phyloP scores from a whole-genome alignment of 2,113 vertebrate genomes.

The Tachycineta bicolor region DNA sequence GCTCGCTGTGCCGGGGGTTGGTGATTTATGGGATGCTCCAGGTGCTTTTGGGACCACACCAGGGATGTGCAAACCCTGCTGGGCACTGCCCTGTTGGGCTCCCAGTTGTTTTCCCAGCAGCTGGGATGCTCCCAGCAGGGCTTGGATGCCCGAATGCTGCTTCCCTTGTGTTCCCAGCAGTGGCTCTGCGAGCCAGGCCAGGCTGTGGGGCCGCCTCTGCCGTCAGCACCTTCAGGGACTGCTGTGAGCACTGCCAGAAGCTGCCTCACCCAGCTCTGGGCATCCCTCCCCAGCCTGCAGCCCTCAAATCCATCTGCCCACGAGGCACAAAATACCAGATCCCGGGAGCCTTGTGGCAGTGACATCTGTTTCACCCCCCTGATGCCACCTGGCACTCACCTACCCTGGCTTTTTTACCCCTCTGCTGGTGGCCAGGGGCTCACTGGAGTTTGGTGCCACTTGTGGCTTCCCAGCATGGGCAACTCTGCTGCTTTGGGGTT shows the following conservation, averaged over 20 bases:
- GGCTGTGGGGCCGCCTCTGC: neutral
- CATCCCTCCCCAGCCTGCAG: neutral
- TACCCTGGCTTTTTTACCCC: neutral
- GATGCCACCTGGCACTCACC: neutral
- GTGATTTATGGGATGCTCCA: neutral
- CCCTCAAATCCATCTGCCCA: neutral
- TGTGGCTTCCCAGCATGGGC: neutral
- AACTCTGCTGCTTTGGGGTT: neutral
- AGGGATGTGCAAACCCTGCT: neutral
- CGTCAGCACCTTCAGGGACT: rapidly evolving
- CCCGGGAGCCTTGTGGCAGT: neutral
- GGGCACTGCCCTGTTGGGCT: neutral
- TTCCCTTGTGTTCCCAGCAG: neutral
- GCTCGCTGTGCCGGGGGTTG: neutral
- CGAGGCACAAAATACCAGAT: neutral
- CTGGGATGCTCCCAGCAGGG: neutral
- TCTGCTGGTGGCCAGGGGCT: neutral
- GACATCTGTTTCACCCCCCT: neutral
- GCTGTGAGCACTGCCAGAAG: neutral
- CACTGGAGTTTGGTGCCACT: neutral
- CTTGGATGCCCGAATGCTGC: neutral
- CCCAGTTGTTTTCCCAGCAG: neutral
- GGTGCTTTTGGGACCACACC: neutral
- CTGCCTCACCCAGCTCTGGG: neutral
- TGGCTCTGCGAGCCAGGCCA: neutral